These are phyloP conservation scores for Ceratitis capitata DNA, from an alignment of 1,140 invertebrate species.

Conservation along the genomic window DNA sequence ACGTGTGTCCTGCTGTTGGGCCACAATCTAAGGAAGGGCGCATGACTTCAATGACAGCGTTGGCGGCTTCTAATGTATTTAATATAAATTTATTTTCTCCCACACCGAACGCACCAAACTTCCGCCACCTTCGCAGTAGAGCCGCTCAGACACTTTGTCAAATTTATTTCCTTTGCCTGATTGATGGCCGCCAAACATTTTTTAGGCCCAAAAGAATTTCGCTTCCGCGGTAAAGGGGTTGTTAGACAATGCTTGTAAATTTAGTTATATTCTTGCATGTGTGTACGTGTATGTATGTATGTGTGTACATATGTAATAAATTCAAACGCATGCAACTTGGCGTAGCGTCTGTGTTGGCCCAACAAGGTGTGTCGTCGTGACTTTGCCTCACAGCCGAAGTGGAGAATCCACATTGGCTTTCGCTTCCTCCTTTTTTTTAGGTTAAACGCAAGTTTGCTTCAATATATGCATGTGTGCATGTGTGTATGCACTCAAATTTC, in stretches of 20 bases:
- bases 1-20: neutral
- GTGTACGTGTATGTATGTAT: neutral
- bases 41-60: neutral
- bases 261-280: neutral
- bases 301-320: neutral
- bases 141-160: neutral
- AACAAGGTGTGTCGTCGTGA: conserved; percentile 60
- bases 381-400: too few species aligned
- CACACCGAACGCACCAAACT: too few species aligned
- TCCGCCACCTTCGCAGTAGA: neutral
- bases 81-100: neutral
- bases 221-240: neutral
- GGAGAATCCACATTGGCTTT: too few species aligned
- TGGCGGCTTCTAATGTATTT: neutral
- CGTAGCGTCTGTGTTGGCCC: conserved; percentile 54
- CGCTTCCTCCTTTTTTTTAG: neutral
- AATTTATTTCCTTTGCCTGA: conserved; percentile 6
- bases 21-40: neutral
- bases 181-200: neutral
- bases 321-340: neutral
- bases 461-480: neutral
- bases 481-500: neutral
- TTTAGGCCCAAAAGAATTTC: conserved; percentile 15
- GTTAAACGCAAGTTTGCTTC: neutral
- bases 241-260: neutral